phyloP scores from a whole-genome alignment of 2,797 vertebrate species.

The Harpagifer antarcticus region DNA sequence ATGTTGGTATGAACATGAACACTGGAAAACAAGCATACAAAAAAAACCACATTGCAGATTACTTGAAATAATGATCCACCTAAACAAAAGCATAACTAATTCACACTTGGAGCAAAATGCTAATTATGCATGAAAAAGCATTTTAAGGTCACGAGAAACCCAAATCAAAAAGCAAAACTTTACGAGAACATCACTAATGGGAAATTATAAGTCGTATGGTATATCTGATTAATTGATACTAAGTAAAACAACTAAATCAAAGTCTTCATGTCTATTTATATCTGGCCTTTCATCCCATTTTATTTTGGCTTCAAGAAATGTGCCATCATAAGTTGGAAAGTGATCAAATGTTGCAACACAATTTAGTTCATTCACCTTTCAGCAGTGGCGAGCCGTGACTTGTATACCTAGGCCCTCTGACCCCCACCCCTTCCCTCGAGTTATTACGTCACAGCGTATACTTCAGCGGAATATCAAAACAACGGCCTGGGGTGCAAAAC shows the following conservation, averaged over 20 bases:
- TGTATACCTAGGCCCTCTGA: too few relatives aligned
- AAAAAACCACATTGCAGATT: background rate
- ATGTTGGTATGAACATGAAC: slow-evolving; percentile 13
- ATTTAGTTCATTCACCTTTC: slow-evolving; percentile 27
- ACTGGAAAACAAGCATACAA: background rate
- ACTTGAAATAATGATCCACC: background rate
- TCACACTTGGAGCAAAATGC: background rate
- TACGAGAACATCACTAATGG: background rate
- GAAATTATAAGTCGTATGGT: background rate
- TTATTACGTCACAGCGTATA: too few relatives aligned
- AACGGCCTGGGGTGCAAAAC: too few relatives aligned
- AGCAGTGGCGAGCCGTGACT: too few relatives aligned
- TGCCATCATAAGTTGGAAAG: slow-evolving; percentile 22
- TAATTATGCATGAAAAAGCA: background rate
- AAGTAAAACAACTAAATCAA: background rate
- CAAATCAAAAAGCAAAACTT: background rate
- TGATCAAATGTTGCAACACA: slow-evolving; percentile 30
- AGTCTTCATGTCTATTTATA: background rate
- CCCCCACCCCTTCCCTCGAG: too few relatives aligned
- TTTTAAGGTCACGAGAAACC: slow-evolving; percentile 10
- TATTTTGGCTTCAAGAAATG: slow-evolving; percentile 5
- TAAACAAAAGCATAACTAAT: slow-evolving; percentile 2
- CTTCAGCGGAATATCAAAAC: too few relatives aligned
- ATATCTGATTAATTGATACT: background rate
- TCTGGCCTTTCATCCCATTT: slow-evolving; percentile 20